phyloP scores from a whole-genome alignment of 92 coral and sea anemone species.

The Palythoa grandiflora region DNA sequence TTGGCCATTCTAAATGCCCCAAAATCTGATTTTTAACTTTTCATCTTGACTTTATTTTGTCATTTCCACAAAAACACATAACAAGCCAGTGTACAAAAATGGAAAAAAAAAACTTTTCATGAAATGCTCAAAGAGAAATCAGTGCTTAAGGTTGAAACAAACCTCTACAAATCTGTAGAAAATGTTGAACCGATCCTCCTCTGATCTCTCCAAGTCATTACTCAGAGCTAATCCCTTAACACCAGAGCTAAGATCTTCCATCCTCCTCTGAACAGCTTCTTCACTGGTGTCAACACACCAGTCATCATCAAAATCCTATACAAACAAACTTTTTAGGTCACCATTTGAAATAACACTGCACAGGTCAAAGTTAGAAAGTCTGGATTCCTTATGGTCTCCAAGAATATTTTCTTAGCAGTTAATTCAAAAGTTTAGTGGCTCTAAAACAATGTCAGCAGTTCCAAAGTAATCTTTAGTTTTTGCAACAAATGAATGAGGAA shows the following conservation, averaged over 20 bases:
- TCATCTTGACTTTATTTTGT: too few relatives aligned
- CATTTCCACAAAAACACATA: too few relatives aligned
- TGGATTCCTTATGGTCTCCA: too few relatives aligned
- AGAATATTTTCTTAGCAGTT: background rate
- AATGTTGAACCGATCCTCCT: conserved; percentile 90
- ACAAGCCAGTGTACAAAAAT: background rate
- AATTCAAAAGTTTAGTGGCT: background rate
- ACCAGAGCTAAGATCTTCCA: conserved; percentile 88
- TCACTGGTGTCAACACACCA: conserved; percentile 99
- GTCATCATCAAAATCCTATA: conserved; percentile 75
- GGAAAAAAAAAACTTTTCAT: too few relatives aligned
- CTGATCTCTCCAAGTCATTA: conserved; percentile 86
- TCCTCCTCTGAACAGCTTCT: conserved; percentile 88
- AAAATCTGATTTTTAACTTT: too few relatives aligned
- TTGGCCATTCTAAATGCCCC: too few relatives aligned
- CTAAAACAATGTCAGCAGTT: background rate
- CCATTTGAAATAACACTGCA: background rate
- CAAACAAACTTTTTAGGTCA: background rate
- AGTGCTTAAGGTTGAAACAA: background rate
- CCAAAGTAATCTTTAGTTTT: too few relatives aligned
- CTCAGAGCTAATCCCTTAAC: conserved; percentile 91
- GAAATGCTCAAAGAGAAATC: too few relatives aligned
- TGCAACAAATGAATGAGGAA: background rate
- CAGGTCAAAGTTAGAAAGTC: too few relatives aligned
- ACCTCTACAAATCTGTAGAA: conserved; percentile 97